phyloP scores from a whole-genome alignment of 1,140 invertebrate genomes.

The Drosophila kurseongensis region DNA sequence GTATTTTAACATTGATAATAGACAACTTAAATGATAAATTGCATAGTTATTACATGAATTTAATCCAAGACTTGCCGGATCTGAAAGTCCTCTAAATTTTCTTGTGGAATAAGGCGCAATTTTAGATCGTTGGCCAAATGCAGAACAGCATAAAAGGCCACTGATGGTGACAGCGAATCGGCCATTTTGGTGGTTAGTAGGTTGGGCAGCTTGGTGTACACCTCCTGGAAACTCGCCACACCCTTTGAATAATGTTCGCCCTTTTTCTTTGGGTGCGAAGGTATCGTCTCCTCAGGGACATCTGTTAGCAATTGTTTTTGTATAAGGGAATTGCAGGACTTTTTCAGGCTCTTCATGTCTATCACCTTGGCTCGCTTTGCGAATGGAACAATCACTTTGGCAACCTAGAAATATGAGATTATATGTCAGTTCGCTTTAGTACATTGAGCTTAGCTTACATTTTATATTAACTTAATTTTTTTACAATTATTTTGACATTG shows the following conservation, averaged over 20 bases:
- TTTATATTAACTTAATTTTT: no score
- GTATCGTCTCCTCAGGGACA: slow-evolving; percentile 46
- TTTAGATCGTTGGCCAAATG: slow-evolving; percentile 91
- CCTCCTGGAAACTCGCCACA: slow-evolving; percentile 81
- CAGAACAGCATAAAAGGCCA: slow-evolving; percentile 90
- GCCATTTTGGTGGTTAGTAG: slow-evolving; percentile 86
- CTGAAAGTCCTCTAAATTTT: slow-evolving; percentile 70
- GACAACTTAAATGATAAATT: slow-evolving; percentile 1
- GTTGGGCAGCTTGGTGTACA: slow-evolving; percentile 87
- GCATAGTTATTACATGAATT: neutral
- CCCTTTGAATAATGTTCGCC: slow-evolving; percentile 64
- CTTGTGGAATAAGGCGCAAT: slow-evolving; percentile 69
- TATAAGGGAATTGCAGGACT: slow-evolving; percentile 86
- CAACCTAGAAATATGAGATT: slow-evolving; percentile 82
- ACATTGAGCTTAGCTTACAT: no score
- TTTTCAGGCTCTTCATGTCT: slow-evolving; percentile 90
- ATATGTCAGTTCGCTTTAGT: no score
- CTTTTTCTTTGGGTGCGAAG: slow-evolving; percentile 42
- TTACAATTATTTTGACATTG: no score
- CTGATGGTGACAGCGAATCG: slow-evolving; percentile 88
- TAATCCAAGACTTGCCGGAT: slow-evolving; percentile 73
- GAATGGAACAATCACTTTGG: slow-evolving; percentile 88
- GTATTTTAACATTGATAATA: neutral
- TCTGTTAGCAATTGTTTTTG: slow-evolving; percentile 62
- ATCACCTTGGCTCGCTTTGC: slow-evolving; percentile 90